Evolutionary conservation across 2,888 invertebrate species (phyloP), one percentile per base, ranked within the genome.

Genomic region (Synanthedon andrenaeformis): DNA sequence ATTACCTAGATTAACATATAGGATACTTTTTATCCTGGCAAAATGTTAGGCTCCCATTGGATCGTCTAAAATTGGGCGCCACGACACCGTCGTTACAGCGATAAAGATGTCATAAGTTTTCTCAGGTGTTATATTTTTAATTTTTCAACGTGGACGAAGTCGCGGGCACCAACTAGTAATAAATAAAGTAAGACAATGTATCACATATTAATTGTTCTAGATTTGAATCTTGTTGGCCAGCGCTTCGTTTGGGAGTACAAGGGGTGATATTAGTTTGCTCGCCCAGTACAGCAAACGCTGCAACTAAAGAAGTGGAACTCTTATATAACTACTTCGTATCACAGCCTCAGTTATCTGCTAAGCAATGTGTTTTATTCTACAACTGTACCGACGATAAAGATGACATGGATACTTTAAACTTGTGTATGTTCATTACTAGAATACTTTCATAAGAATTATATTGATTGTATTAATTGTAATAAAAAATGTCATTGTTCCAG

Each of bases 171-270:
- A 10, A 35, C 35, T 23, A 23, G 23, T 23, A 35, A 35, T 35
- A 35, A 35, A 35, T 35, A 35, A 35, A 35, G 10, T 10, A 10
- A 35, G 10, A 35, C 35, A 35, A 35, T 35, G 35, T 35, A 10
- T 35, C 8, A 35, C 8, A 35, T 35, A 35, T 35, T n/a, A n/a
- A n/a, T 35, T 35, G 35, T 35, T 35, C 52, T 64, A 94, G 94
- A 67, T 94, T 90, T 78, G 91, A 93, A 70, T 87, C 89, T 8
- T 93, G 93, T 66, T 95, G 94, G 94, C 92, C 94, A 41, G 92
- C 92, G 1, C 88, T 94, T 57, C 89, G 92, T 50, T 80, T 90
- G 58, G 91, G 92, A 58, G 87, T 90, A 1, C 88, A 91, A 58
- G 94, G 94, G 6, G 90, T 93, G 6, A 89, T 94, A 57, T 89